Evolutionary conservation across 2,888 invertebrate species (phyloP).

Genomic region (Lasioglossum villosulum): DNA sequence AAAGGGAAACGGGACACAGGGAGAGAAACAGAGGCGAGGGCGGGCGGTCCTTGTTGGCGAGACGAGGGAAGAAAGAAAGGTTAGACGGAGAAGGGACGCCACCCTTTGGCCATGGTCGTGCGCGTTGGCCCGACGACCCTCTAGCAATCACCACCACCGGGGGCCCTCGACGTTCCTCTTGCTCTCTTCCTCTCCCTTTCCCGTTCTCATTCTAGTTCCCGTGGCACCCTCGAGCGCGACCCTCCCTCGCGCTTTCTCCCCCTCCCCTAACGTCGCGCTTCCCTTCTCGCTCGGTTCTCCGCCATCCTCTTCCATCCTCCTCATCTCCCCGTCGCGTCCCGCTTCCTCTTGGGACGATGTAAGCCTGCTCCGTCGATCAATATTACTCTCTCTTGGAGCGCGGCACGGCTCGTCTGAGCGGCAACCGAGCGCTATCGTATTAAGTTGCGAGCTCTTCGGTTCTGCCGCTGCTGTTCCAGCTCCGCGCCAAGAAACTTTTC

Average conservation of each 20-base stretch:
- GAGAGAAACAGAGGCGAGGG: background rate
- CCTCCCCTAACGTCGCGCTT: constrained; percentile 51
- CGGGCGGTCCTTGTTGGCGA: background rate
- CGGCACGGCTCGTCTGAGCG: constrained; percentile 72
- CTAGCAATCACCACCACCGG: constrained; percentile 54
- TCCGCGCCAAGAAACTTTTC: constrained; percentile 58
- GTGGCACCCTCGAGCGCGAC: constrained; percentile 66
- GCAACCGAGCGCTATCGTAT: constrained; percentile 74
- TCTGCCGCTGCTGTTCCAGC: constrained; percentile 8
- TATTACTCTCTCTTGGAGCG: constrained; percentile 83
- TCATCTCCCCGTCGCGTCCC: constrained; percentile 26
- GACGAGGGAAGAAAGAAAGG: constrained; percentile 16
- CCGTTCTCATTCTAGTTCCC: constrained; percentile 29
- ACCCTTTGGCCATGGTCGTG: constrained; percentile 69
- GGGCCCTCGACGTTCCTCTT: constrained; percentile 13
- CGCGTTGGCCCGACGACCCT: constrained; percentile 76
- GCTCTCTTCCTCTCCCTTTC: constrained; percentile 27
- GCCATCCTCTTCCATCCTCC: background rate
- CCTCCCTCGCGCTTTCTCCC: constrained; percentile 55
- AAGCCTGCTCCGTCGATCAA: constrained; percentile 83
- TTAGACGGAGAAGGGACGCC: constrained; percentile 27
- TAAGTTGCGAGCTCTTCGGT: constrained; percentile 69
- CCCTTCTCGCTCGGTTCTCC: constrained; percentile 30
- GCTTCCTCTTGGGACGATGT: constrained; percentile 76
- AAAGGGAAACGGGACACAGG: background rate